Evolutionary conservation across 2,797 vertebrate genomes (phyloP).

Genomic region (Gobio occitaniae): DNA sequence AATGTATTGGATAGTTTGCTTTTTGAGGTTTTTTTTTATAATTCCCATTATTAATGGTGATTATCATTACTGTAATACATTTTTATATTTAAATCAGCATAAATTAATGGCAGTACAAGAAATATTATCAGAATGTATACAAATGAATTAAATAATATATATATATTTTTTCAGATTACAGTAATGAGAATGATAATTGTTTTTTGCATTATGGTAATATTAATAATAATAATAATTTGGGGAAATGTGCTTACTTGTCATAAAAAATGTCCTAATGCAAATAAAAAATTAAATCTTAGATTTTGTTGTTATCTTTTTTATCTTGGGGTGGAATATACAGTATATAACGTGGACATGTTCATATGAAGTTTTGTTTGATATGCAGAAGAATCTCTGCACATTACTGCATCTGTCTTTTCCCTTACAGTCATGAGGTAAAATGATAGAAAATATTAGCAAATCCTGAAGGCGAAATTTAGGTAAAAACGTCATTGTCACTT

Average conservation of each 20-base stretch:
- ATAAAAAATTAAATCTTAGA: not conserved
- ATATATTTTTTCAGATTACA: not conserved
- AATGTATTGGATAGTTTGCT: not conserved
- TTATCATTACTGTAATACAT: not conserved
- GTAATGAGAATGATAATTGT: too few relatives aligned
- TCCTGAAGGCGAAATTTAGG: slow-evolving; percentile 34
- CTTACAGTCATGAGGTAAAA: slow-evolving; percentile 32
- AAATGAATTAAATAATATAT: not conserved
- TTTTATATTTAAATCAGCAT: not conserved
- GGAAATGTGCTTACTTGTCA: not conserved
- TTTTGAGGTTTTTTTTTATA: not conserved
- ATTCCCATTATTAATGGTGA: too few relatives aligned
- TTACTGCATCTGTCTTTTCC: slow-evolving; percentile 29
- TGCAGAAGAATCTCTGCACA: slow-evolving; percentile 18
- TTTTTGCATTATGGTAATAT: not conserved
- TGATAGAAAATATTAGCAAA: slow-evolving; percentile 38
- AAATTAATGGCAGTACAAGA: not conserved
- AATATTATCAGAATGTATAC: not conserved
- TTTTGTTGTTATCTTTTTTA: not conserved
- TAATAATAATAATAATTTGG: not conserved
- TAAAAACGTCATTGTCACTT: not conserved
- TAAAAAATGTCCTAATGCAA: not conserved
- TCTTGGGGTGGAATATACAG: not conserved
- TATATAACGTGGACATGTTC: not conserved
- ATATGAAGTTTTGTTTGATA: slow-evolving; percentile 10